A percentile compares a stretch with the other conserved stretches of the same genome.
Evolutionary conservation across 1,140 invertebrate species (phyloP).

Genomic region (Plectrocnemia conspersa): DNA sequence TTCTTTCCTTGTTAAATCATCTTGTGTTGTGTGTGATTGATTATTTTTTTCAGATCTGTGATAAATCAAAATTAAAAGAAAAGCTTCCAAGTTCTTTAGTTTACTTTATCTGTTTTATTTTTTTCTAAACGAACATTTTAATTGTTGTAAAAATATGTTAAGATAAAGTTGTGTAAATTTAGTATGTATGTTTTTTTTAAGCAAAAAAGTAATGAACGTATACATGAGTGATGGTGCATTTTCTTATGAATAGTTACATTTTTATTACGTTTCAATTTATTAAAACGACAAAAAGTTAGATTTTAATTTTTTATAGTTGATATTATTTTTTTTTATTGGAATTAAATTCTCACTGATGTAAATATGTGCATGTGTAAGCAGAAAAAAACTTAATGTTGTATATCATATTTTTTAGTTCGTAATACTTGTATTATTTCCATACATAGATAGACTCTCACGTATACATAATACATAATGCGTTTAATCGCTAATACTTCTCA

Average conservation of each 20-base stretch:
- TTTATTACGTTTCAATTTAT: constrained; percentile 7
- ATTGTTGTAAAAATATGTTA: background rate
- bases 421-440: too few relatives aligned
- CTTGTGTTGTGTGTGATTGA: constrained; percentile 4
- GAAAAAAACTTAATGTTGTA: too few relatives aligned
- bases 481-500: constrained; percentile 19
- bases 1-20: too few relatives aligned
- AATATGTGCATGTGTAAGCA: constrained; percentile 15
- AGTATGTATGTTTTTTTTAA: constrained; percentile 16
- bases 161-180: too few relatives aligned
- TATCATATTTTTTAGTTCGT: too few relatives aligned
- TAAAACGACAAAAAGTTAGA: background rate
- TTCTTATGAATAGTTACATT: constrained; percentile 6
- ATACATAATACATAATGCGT: too few relatives aligned
- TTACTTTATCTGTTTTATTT: background rate
- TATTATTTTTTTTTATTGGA: constrained; percentile 7
- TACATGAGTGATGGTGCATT: constrained; percentile 14
- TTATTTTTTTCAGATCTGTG: constrained; percentile 12
- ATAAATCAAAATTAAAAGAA: constrained; percentile 8
- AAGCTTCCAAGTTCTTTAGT: too few relatives aligned
- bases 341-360: constrained; percentile 17
- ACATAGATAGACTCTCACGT: too few relatives aligned
- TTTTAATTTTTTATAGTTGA: constrained; percentile 11
- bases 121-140: background rate
- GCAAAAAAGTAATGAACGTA: constrained; percentile 3